A percentile compares a stretch with the other conserved stretches of the same genome.
These are phyloP conservation scores for Linepithema humile DNA, from an alignment of 1,140 invertebrate genomes.

Conservation along the genomic window DNA sequence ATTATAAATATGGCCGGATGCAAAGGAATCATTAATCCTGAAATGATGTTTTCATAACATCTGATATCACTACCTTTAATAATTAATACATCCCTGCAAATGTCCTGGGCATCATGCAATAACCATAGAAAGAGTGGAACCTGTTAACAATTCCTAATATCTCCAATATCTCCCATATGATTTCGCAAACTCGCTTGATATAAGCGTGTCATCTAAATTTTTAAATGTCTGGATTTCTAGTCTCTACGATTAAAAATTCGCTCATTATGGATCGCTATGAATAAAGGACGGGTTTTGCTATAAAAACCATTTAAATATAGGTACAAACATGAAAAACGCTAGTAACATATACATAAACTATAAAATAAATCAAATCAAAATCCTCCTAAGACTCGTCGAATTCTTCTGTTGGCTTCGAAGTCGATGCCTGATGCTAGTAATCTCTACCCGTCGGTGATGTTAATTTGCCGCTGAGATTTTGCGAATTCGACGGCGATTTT, in stretches of 20 bases:
- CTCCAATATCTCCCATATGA: neutral
- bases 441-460: slow-evolving; percentile 80
- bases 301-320: slow-evolving; percentile 75
- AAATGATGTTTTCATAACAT: slow-evolving; percentile 58
- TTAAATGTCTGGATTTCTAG: slow-evolving; percentile 61
- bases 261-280: slow-evolving; percentile 53
- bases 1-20: slow-evolving; percentile 75
- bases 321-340: slow-evolving; percentile 81
- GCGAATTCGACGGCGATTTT: slow-evolving; percentile 80
- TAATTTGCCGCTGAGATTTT: slow-evolving; percentile 79
- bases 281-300: slow-evolving; percentile 80
- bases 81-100: slow-evolving; percentile 46
- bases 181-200: slow-evolving; percentile 1
- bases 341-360: slow-evolving; percentile 74
- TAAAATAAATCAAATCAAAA: slow-evolving; percentile 75
- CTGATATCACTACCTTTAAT: slow-evolving; percentile 43
- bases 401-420: slow-evolving; percentile 47
- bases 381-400: slow-evolving; percentile 67
- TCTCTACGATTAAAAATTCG: slow-evolving; percentile 63
- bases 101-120: slow-evolving; percentile 41
- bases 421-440: slow-evolving; percentile 76
- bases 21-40: slow-evolving; percentile 71
- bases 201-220: slow-evolving; percentile 25
- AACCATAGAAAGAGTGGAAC: slow-evolving; percentile 61
- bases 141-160: slow-evolving; percentile 25